These are phyloP conservation scores for Pyrgus malvae DNA, from an alignment of 2,888 invertebrate species.

Conservation along the genomic window DNA sequence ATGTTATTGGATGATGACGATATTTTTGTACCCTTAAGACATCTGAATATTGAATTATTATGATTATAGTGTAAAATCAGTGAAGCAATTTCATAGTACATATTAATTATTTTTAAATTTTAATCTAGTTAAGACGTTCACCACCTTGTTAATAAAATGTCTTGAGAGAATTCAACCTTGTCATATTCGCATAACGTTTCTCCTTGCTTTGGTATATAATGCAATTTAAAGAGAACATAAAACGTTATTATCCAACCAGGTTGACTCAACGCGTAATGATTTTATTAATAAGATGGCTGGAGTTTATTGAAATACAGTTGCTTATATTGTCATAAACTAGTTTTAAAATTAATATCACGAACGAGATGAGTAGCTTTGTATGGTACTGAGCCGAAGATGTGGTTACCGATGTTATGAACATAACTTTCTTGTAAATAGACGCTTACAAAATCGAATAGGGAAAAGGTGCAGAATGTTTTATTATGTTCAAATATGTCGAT, in stretches of 20 bases:
- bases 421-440: constrained; percentile 28
- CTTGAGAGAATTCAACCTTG: too few species aligned
- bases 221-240: too few species aligned
- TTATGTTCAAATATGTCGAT: too few species aligned
- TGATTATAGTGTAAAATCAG: constrained; percentile 34
- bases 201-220: too few species aligned
- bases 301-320: constrained; percentile 28
- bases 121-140: constrained; percentile 24
- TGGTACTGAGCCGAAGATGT: constrained; percentile 53
- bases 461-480: background rate
- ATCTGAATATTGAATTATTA: constrained; percentile 40
- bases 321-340: constrained; percentile 55
- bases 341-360: constrained; percentile 58
- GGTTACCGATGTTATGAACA: constrained; percentile 53
- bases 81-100: constrained; percentile 23
- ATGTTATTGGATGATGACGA: constrained; percentile 49
- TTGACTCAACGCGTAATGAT: too few species aligned
- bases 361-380: constrained; percentile 45
- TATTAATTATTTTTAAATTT: constrained; percentile 33
- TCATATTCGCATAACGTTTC: too few species aligned
- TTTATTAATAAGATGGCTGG: constrained; percentile 20
- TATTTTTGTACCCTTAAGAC: constrained; percentile 75
- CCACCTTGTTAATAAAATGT: too few species aligned
- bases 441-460: background rate
- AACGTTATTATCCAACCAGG: too few species aligned